Percentiles rank a stretch among this genome's conserved stretches.
Conservation (phyloP, 2,888 invertebrate species). For the Tolmerus cingulatus region DNA sequence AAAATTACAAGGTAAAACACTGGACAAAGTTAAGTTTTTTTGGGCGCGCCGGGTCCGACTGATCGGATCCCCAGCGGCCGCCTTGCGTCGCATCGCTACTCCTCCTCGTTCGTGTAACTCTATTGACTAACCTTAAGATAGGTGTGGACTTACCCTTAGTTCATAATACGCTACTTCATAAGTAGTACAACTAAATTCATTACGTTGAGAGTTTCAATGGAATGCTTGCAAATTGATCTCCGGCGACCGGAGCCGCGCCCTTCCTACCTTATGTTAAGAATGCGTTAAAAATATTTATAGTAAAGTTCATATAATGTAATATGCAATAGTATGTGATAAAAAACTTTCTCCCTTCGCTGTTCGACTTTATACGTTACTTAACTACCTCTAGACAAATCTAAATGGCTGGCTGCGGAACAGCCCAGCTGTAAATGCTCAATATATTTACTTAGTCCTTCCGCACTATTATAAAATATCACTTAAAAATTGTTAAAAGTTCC, state of each 20-base stretch:
- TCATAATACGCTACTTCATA: conserved; percentile 24
- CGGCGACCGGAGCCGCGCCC: neutral
- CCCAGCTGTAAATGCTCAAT: neutral
- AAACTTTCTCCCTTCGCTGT: neutral
- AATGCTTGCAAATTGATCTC: conserved; percentile 25
- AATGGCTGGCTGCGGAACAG: neutral
- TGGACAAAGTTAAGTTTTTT: conserved; percentile 26
- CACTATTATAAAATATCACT: conserved; percentile 47
- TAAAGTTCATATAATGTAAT: conserved; percentile 25
- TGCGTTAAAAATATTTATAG: conserved; percentile 33
- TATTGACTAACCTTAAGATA: neutral
- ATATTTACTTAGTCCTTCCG: neutral
- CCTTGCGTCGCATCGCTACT: neutral
- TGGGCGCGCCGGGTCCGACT: neutral
- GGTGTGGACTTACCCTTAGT: conserved; percentile 20
- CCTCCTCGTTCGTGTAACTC: neutral
- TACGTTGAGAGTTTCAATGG: conserved; percentile 13
- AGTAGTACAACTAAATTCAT: conserved; percentile 40
- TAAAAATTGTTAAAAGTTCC: conserved; percentile 46
- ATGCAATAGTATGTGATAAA: conserved; percentile 35
- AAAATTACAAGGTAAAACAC: conserved; percentile 28
- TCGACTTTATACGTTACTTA: conserved; percentile 6
- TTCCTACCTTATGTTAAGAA: neutral
- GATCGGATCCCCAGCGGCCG: neutral
- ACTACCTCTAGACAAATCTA: conserved; percentile 16